These are phyloP conservation scores for Formica aserva DNA, from an alignment of 2,888 invertebrate genomes.

Conservation along the genomic window DNA sequence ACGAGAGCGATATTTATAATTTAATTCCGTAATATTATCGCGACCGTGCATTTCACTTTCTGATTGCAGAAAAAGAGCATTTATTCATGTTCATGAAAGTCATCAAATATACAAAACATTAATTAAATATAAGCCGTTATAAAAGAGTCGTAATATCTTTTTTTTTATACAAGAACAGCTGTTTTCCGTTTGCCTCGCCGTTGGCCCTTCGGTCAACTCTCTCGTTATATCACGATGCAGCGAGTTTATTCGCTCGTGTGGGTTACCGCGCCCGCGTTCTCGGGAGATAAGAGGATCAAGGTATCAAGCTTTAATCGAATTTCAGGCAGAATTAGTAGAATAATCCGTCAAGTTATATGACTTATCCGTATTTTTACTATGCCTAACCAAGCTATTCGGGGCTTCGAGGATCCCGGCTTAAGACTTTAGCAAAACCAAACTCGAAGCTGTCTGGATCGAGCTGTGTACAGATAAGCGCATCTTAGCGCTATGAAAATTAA, in stretches of 20 bases:
- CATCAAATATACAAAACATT: conserved; percentile 23
- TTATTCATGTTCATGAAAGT: conserved; percentile 15
- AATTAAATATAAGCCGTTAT: conserved; percentile 31
- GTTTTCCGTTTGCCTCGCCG: not conserved
- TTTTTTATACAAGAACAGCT: conserved; percentile 10
- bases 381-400: not conserved
- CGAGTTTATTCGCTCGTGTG: conserved; percentile 33
- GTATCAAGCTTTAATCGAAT: conserved; percentile 61
- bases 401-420: not conserved
- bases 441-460: not conserved
- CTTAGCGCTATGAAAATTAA: not conserved
- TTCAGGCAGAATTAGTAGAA: conserved; percentile 48
- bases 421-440: conserved; percentile 5
- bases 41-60: conserved; percentile 34
- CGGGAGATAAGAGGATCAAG: conserved; percentile 58
- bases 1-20: conserved; percentile 62
- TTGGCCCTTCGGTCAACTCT: conserved; percentile 3
- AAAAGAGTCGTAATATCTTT: conserved; percentile 9
- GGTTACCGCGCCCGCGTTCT: conserved; percentile 25
- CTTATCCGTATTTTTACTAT: conserved; percentile 51
- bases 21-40: conserved; percentile 33
- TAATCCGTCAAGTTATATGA: conserved; percentile 58
- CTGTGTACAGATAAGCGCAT: not conserved
- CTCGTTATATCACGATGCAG: conserved; percentile 31
- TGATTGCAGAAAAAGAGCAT: conserved; percentile 34